phyloP scores from a whole-genome alignment of 2,113 vertebrate species.

The Sarotherodon lohbergeri region DNA sequence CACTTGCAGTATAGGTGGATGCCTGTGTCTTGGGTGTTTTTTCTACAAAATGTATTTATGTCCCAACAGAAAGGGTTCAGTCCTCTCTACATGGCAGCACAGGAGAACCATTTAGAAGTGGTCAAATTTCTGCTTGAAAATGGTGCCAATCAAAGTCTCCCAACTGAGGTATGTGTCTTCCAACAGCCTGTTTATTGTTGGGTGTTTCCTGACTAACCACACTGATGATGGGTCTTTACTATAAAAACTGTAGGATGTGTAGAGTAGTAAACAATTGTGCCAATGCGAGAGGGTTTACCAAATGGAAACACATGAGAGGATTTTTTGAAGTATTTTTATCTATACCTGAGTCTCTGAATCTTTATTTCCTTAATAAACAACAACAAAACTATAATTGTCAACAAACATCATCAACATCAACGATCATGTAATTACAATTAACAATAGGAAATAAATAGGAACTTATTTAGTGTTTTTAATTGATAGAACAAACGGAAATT shows the following conservation, averaged over 20 bases:
- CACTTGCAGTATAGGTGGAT: neutral
- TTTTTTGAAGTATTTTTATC: neutral
- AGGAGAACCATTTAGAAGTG: slow-evolving; percentile 97
- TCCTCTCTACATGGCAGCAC: slow-evolving; percentile 95
- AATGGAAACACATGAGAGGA: neutral
- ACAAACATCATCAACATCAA: neutral
- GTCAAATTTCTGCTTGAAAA: slow-evolving; percentile 96
- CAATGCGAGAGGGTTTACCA: neutral
- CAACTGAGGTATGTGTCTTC: slow-evolving; percentile 84
- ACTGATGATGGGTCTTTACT: neutral
- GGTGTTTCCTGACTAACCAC: neutral
- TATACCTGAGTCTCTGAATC: neutral
- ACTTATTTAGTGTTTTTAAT: neutral
- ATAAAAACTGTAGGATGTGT: neutral
- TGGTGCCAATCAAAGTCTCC: slow-evolving; percentile 95
- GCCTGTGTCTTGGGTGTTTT: neutral
- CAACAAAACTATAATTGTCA: neutral
- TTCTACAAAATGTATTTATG: neutral
- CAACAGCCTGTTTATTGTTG: neutral
- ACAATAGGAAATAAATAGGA: neutral
- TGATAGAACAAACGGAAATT: neutral
- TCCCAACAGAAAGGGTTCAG: slow-evolving; percentile 94
- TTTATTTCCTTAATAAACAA: neutral
- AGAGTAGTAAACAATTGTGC: neutral
- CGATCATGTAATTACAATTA: neutral